Base-by-base conservation (phyloP, 1,140 invertebrate genomes). In the Himalopsyche phryganea region DNA sequence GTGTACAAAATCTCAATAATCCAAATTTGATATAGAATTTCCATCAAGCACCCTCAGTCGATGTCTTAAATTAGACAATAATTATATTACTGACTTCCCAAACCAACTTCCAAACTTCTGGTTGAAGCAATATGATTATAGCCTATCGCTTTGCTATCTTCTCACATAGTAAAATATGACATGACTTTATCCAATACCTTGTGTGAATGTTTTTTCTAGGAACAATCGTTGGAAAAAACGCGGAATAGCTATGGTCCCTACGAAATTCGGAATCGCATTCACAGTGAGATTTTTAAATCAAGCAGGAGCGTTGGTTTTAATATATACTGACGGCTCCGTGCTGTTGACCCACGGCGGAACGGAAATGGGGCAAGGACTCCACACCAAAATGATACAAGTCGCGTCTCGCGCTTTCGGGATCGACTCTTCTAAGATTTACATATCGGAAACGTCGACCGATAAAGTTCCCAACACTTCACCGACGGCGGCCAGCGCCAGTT, bases 331-430 rank as follows among this genome's bases (percentile, higher is more conserved):
- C 78, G 96, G 96, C 1, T 94, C 94, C 0, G 91, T 98, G 4
- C 77, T 98, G 1, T 66, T 98, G n/a, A 85, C 85, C 19, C 94
- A 97, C 70, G 92, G 91, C 38, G 95, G 94, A 13, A 89, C 88
- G 13, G 95, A 98, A 81, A 98, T 98, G 89, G 96, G 96, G 0
- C 95, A 98, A 77, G 96, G 95, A 1, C 74, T 98, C 0, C 90
- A 97, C 67, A 98, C 92, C 0, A 98, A 97, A 79, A 94, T 96
- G 87, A 88, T 95, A 55, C 92, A 96, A 82, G 84, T 92, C 23
- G 88, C 89, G 0, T 88, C 88, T 42, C 78, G 86, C 61, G 81
- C 81, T 2, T 75, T 98, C 1, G 84, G 81, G 32, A 84, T 96
- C 14, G 81, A 90, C 19, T 69, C 81, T 7, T 82, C 86, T 0